phyloP scores from a whole-genome alignment of 2,113 vertebrate species.

The Ictalurus furcatus region DNA sequence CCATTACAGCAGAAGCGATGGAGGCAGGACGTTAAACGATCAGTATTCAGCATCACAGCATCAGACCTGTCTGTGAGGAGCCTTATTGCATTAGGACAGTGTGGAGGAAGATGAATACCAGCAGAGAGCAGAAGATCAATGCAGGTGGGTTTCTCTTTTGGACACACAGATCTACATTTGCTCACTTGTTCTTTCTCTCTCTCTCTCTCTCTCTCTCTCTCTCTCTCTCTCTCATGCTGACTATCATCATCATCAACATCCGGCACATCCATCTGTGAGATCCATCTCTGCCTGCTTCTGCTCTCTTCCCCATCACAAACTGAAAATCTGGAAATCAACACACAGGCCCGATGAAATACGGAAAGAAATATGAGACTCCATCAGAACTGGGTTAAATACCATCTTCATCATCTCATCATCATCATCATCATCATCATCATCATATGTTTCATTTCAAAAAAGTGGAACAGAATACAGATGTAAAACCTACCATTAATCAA shows the following conservation, averaged over 20 bases:
- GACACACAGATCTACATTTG: slow-evolving; percentile 36
- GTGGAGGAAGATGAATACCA: slow-evolving; percentile 44
- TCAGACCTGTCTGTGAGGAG: slow-evolving; percentile 52
- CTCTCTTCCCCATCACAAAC: background rate
- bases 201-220: background rate
- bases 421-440: no score
- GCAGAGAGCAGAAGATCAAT: slow-evolving; percentile 58
- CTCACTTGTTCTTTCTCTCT: slow-evolving; percentile 3
- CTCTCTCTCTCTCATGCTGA: background rate
- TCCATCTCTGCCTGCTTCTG: background rate
- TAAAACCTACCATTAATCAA: no score
- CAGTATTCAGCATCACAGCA: slow-evolving; percentile 38
- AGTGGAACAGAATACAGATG: no score
- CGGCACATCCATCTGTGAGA: slow-evolving; percentile 18
- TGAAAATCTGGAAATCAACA: background rate
- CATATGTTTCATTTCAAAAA: no score
- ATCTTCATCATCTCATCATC: no score
- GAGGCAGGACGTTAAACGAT: slow-evolving; percentile 41
- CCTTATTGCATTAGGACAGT: slow-evolving; percentile 56
- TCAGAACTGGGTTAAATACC: background rate
- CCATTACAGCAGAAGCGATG: slow-evolving; percentile 47
- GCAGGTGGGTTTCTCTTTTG: slow-evolving; percentile 47
- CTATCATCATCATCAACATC: slow-evolving; percentile 19
- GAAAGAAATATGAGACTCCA: slow-evolving; percentile 47
- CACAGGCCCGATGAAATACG: slow-evolving; percentile 18